phyloP scores from a whole-genome alignment of 1,140 invertebrate genomes.

The Globodera ellingtonae region DNA sequence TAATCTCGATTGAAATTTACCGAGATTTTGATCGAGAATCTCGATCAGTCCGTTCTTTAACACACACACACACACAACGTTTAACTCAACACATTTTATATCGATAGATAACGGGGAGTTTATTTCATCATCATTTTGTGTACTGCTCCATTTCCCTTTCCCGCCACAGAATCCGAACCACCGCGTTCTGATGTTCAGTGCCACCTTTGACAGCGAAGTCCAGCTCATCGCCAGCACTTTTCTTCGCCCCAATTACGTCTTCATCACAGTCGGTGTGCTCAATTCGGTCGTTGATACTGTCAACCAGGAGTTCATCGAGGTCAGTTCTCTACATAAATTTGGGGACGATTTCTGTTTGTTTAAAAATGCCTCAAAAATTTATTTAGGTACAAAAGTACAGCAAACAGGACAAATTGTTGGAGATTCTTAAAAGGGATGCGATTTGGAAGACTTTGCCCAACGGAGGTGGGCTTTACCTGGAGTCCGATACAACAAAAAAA shows the following conservation, averaged over 20 bases:
- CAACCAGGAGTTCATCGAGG: conserved; percentile 36
- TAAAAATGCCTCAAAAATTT: conserved; percentile 10
- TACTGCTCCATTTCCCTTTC: not conserved
- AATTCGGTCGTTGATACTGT: conserved; percentile 35
- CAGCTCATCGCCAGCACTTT: conserved; percentile 6
- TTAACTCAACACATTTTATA: too few species aligned
- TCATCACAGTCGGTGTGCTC: conserved; percentile 23
- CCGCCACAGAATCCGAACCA: conserved; percentile 27
- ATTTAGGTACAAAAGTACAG: conserved; percentile 22
- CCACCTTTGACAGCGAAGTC: conserved; percentile 32
- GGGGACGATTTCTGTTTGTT: conserved; percentile 13
- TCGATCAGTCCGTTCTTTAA: too few species aligned
- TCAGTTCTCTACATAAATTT: conserved; percentile 12
- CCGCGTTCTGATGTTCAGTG: conserved; percentile 41
- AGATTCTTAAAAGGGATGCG: conserved; percentile 24
- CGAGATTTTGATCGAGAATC: too few species aligned
- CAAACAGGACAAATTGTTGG: conserved; percentile 35
- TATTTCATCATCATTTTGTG: not conserved
- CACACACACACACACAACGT: too few species aligned
- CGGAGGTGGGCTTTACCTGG: not conserved
- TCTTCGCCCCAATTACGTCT: conserved; percentile 27
- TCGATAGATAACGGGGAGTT: too few species aligned
- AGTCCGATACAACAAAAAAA: not conserved
- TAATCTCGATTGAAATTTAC: too few species aligned
- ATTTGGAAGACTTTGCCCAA: conserved; percentile 12